Evolutionary conservation across 30 jellyfish, hydroid and myxozoan species (phyloP).

Genomic region (Cassiopea andromeda): DNA sequence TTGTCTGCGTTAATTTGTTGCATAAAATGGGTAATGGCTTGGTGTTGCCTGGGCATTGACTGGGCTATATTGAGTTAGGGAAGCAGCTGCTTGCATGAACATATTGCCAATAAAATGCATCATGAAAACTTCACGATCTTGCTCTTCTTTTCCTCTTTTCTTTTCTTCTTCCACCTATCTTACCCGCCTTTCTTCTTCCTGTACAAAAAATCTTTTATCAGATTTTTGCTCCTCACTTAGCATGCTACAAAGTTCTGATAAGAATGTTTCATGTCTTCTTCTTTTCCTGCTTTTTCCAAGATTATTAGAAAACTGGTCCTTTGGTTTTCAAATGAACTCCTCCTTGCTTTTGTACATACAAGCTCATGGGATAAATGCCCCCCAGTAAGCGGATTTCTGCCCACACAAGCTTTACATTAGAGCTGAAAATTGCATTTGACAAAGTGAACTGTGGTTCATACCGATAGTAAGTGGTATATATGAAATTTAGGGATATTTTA

Average conservation of each 20-base stretch:
- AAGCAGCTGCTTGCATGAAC: constrained; percentile 48
- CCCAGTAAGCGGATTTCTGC: too few species aligned
- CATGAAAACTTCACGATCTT: constrained; percentile 36
- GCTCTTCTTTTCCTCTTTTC: constrained; percentile 40
- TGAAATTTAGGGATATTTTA: too few species aligned
- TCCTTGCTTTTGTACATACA: neutral
- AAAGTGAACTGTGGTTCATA: too few species aligned
- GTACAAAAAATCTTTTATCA: constrained; percentile 39
- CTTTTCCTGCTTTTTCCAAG: constrained; percentile 33
- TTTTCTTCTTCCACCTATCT: constrained; percentile 23
- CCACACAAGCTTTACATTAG: too few species aligned
- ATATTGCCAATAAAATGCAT: constrained; percentile 40
- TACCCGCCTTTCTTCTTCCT: constrained; percentile 40
- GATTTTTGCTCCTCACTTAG: constrained; percentile 29
- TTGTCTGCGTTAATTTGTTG: neutral
- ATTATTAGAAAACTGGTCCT: neutral
- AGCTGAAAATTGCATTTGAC: too few species aligned
- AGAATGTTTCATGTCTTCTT: constrained; percentile 9
- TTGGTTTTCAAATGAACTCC: constrained; percentile 18
- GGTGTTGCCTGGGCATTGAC: constrained; percentile 19
- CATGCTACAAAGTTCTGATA: constrained; percentile 32
- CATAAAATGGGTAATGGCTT: constrained; percentile 8
- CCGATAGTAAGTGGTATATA: too few species aligned
- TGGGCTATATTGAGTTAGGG: neutral
- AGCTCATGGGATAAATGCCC: neutral